These are phyloP conservation scores for Mactra quadrangularis DNA, from an alignment of 1,140 invertebrate species.

Conservation along the genomic window DNA sequence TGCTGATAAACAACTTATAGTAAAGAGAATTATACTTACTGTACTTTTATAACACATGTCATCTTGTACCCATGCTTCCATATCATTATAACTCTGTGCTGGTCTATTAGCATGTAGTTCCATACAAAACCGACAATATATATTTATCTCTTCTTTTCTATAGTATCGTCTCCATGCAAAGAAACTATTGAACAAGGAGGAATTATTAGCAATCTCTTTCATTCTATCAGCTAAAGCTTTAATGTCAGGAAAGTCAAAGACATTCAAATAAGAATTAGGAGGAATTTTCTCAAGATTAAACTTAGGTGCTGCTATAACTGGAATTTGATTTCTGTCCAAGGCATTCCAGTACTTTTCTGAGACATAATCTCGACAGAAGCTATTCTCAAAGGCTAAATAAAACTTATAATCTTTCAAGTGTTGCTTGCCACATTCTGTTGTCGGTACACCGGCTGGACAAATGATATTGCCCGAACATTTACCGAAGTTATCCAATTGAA, in stretches of 20 bases:
- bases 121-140: conserved; percentile 41
- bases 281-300: conserved; percentile 37
- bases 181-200: conserved; percentile 40
- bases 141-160: not conserved
- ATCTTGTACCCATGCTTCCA: conserved; percentile 56
- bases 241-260: conserved; percentile 58
- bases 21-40: conserved; percentile 30
- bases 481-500: conserved; percentile 49
- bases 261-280: conserved; percentile 57
- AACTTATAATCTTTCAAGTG: conserved; percentile 51
- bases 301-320: conserved; percentile 53
- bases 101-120: conserved; percentile 45
- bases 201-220: conserved; percentile 48
- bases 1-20: not conserved
- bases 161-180: conserved; percentile 50
- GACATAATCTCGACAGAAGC: conserved; percentile 59
- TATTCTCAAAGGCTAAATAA: conserved; percentile 61
- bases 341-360: conserved; percentile 58
- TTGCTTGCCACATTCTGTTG: conserved; percentile 46
- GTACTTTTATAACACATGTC: conserved; percentile 55
- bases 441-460: conserved; percentile 26
- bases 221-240: conserved; percentile 44
- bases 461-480: conserved; percentile 32
- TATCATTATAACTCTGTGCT: conserved; percentile 38
- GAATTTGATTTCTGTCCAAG: conserved; percentile 41